Percentiles rank a stretch among this genome's conserved stretches.
These are phyloP conservation scores for Patiria pectinifera DNA, from an alignment of 53 echinoderm and acorn worm genomes.

Conservation along the genomic window DNA sequence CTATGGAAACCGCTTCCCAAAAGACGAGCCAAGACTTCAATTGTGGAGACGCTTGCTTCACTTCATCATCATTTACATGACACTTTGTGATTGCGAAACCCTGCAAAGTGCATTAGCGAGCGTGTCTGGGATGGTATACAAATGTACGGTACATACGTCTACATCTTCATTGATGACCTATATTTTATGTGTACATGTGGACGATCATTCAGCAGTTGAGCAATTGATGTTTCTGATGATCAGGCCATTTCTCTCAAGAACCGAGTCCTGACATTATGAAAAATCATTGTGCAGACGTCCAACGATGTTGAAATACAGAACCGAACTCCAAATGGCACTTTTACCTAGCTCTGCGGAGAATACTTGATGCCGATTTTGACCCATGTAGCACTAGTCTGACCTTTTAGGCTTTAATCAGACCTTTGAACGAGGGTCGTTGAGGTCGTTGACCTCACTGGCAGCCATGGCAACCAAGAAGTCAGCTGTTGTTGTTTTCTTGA, in stretches of 20 bases:
- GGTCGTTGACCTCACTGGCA: slow-evolving; percentile 6
- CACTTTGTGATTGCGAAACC: not conserved
- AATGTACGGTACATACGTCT: not conserved
- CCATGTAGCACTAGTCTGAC: not conserved
- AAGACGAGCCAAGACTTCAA: not conserved
- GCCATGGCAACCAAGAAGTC: slow-evolving; percentile 34
- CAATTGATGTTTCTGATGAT: not conserved
- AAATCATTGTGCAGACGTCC: not conserved
- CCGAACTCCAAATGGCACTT: not conserved
- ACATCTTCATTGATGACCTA: not conserved
- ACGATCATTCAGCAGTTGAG: not conserved
- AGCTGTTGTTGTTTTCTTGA: slow-evolving; percentile 45
- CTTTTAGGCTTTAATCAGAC: too few relatives aligned
- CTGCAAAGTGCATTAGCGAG: not conserved
- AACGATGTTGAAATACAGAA: not conserved
- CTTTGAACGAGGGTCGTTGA: not conserved
- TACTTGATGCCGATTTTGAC: not conserved
- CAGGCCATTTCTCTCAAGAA: not conserved
- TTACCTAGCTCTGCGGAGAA: not conserved
- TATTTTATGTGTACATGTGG: not conserved
- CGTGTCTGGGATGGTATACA: not conserved
- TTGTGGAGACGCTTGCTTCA: not conserved
- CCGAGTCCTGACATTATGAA: not conserved
- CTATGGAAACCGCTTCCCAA: not conserved
- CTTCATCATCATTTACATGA: not conserved